A percentile compares a stretch with the other conserved stretches of the same genome.
phyloP scores from a whole-genome alignment of 2,888 invertebrate species.

The Callinectes sapidus region DNA sequence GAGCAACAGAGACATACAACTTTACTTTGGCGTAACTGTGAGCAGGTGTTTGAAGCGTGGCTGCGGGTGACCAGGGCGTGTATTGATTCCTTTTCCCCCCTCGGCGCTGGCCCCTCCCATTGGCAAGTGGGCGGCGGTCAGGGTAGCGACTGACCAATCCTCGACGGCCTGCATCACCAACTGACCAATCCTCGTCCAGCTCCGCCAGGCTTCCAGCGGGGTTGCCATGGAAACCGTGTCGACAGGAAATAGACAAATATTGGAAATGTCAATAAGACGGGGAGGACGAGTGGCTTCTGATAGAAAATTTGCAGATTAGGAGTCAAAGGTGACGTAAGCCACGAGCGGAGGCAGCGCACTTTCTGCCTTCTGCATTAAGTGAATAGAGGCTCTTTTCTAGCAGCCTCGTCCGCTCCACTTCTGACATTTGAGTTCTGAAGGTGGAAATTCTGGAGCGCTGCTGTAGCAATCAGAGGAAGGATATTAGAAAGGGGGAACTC shows the following conservation, averaged over 20 bases:
- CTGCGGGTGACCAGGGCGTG: slow-evolving; percentile 62
- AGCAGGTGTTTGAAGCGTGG: slow-evolving; percentile 70
- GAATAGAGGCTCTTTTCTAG: slow-evolving; percentile 47
- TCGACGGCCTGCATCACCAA: slow-evolving; percentile 68
- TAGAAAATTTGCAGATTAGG: slow-evolving; percentile 73
- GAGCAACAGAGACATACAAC: slow-evolving; percentile 55
- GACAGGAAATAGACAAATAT: slow-evolving; percentile 73
- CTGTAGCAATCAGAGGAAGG: slow-evolving; percentile 72
- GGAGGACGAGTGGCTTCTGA: slow-evolving; percentile 73
- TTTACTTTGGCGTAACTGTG: slow-evolving; percentile 55
- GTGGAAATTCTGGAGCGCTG: slow-evolving; percentile 72
- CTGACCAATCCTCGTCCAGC: slow-evolving; percentile 70
- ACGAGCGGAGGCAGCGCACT: slow-evolving; percentile 45
- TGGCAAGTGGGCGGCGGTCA: slow-evolving; percentile 70
- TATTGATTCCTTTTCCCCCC: slow-evolving; percentile 66
- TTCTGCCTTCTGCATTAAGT: slow-evolving; percentile 30
- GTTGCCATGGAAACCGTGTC: slow-evolving; percentile 72
- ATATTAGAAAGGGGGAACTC: slow-evolving; percentile 72
- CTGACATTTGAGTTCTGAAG: slow-evolving; percentile 69
- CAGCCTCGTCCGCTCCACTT: slow-evolving; percentile 6
- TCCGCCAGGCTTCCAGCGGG: slow-evolving; percentile 70
- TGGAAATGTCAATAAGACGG: slow-evolving; percentile 73
- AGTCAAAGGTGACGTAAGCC: slow-evolving; percentile 69
- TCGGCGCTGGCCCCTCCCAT: slow-evolving; percentile 69
- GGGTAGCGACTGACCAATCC: slow-evolving; percentile 70